These are phyloP conservation scores for Zelostemma sp. DNA, from an alignment of 1,140 invertebrate species.

Conservation along the genomic window DNA sequence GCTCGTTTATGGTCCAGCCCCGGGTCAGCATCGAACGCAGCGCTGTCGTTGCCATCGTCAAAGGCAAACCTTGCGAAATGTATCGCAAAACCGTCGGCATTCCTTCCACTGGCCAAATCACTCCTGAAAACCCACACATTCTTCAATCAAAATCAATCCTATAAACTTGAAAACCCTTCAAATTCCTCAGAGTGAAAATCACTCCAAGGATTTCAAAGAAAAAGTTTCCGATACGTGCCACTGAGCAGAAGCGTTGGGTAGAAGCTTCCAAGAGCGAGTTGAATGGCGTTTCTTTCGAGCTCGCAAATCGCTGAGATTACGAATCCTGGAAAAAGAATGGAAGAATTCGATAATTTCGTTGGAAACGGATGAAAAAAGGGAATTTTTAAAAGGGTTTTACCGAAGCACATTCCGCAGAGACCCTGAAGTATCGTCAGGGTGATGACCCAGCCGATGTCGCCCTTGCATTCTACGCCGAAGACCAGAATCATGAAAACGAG, in stretches of 20 bases:
- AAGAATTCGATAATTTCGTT: too few species aligned
- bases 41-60: constrained; percentile 92
- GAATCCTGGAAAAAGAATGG: constrained; percentile 73
- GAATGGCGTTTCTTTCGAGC: constrained; percentile 93
- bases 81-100: constrained; percentile 89
- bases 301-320: constrained; percentile 95
- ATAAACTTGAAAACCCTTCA: too few species aligned
- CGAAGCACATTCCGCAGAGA: constrained; percentile 94
- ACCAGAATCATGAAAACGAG: constrained; percentile 92
- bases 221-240: constrained; percentile 72
- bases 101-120: constrained; percentile 90
- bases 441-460: constrained; percentile 86
- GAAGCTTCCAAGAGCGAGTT: constrained; percentile 93
- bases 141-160: too few species aligned
- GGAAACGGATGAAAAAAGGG: too few species aligned
- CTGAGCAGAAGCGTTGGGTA: constrained; percentile 93
- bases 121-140: too few species aligned
- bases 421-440: constrained; percentile 88
- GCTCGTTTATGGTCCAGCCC: constrained; percentile 87
- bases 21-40: constrained; percentile 89
- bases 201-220: too few species aligned
- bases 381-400: too few species aligned
- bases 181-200: too few species aligned
- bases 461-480: constrained; percentile 88
- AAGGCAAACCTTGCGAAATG: constrained; percentile 86